A percentile compares a stretch with the other conserved stretches of the same genome.
Evolutionary conservation across 2,113 vertebrate genomes (phyloP).

Genomic region (Rhodinocichla rosea): DNA sequence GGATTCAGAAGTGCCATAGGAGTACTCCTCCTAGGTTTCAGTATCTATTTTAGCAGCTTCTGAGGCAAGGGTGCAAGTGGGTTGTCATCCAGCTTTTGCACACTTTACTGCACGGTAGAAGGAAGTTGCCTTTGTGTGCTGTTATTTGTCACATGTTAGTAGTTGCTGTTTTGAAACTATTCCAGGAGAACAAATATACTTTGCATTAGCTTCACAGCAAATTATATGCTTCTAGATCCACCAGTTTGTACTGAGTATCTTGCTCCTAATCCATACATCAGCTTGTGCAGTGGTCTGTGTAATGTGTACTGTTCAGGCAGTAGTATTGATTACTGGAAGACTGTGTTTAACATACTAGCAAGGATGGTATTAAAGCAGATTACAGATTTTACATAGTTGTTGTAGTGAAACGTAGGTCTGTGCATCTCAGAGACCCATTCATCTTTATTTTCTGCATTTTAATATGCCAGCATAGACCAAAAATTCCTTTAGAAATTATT

Average conservation of each 20-base stretch:
- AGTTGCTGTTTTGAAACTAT: background rate
- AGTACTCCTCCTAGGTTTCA: background rate
- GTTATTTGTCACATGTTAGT: background rate
- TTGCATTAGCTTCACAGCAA: background rate
- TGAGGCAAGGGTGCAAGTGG: background rate
- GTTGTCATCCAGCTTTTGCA: background rate
- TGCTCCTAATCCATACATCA: background rate
- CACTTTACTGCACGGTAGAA: background rate
- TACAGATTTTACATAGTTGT: background rate
- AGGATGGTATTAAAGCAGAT: background rate
- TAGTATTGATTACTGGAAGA: background rate
- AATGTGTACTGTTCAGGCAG: background rate
- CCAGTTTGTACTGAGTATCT: background rate
- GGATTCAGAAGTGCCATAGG: background rate
- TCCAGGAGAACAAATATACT: background rate
- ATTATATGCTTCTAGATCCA: background rate
- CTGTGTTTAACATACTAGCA: background rate
- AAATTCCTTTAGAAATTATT: background rate
- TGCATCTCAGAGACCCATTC: background rate
- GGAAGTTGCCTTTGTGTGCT: background rate
- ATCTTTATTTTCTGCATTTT: background rate
- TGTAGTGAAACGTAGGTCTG: background rate
- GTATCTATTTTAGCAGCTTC: background rate
- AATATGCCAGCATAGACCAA: background rate
- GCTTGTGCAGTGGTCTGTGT: background rate